Conservation (phyloP, 2,113 vertebrate genomes). For the Rhodinocichla rosea region DNA sequence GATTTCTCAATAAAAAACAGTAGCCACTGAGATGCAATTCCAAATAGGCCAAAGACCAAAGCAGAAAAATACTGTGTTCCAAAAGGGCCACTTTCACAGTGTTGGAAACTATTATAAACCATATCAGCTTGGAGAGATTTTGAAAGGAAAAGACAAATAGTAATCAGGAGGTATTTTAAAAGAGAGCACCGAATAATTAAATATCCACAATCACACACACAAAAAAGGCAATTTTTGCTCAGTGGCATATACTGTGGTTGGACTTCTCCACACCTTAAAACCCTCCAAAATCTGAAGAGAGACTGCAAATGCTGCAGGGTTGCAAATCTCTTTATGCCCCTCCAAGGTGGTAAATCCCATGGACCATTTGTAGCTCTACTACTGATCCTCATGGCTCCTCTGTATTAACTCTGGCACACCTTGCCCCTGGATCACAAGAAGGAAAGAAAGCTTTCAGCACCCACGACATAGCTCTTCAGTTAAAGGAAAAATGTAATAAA, state of each 20-base stretch:
- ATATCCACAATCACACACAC: neutral
- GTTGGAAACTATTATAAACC: neutral
- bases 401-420: neutral
- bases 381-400: neutral
- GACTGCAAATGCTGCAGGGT: neutral
- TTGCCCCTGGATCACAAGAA: neutral
- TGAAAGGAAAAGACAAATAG: neutral
- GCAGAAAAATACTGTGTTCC: neutral
- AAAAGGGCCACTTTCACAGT: neutral
- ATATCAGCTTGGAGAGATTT: neutral
- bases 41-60: neutral
- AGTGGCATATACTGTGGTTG: neutral
- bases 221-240: neutral
- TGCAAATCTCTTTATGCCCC: neutral
- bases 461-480: neutral
- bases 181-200: neutral
- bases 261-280: neutral
- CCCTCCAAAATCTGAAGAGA: neutral
- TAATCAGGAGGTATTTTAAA: neutral
- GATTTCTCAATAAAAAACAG: neutral
- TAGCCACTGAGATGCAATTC: neutral
- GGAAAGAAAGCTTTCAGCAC: neutral
- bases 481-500: neutral
- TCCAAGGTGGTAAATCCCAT: neutral
- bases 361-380: neutral